These are phyloP conservation scores for Branchinecta lynchi DNA, from an alignment of 1,140 invertebrate genomes.

Conservation along the genomic window DNA sequence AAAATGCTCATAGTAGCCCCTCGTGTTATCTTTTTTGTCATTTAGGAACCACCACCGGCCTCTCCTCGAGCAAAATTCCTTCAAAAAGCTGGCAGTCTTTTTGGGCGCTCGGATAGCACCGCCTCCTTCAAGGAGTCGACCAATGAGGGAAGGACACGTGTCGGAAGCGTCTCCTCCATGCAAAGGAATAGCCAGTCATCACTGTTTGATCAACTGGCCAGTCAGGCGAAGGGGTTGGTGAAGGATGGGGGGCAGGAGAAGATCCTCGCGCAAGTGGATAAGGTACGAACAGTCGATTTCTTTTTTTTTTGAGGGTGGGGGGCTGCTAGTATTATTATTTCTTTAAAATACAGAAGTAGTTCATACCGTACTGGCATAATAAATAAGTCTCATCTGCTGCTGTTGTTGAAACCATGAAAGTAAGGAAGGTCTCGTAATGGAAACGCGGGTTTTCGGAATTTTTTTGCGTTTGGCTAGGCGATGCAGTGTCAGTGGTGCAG, in stretches of 20 bases:
- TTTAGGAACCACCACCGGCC: not conserved
- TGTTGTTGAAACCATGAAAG: no score
- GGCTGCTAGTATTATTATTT: no score
- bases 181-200: constrained; percentile 43
- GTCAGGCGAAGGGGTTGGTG: constrained; percentile 68
- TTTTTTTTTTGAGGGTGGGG: not conserved
- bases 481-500: no score
- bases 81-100: constrained; percentile 5
- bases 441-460: no score
- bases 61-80: not conserved
- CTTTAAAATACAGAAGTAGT: no score
- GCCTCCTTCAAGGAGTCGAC: constrained; percentile 16
- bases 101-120: constrained; percentile 17
- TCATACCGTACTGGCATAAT: no score
- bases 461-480: no score
- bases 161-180: constrained; percentile 17
- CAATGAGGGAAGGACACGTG: not conserved
- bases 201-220: constrained; percentile 66
- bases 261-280: constrained; percentile 72
- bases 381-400: no score
- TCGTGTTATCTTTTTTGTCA: no score
- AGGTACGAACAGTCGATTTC: constrained; percentile 37
- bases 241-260: constrained; percentile 73
- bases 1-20: no score
- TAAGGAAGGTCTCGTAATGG: no score